Evolutionary conservation across 2,888 invertebrate genomes (phyloP).

Genomic region (Trichogramma evanescens): DNA sequence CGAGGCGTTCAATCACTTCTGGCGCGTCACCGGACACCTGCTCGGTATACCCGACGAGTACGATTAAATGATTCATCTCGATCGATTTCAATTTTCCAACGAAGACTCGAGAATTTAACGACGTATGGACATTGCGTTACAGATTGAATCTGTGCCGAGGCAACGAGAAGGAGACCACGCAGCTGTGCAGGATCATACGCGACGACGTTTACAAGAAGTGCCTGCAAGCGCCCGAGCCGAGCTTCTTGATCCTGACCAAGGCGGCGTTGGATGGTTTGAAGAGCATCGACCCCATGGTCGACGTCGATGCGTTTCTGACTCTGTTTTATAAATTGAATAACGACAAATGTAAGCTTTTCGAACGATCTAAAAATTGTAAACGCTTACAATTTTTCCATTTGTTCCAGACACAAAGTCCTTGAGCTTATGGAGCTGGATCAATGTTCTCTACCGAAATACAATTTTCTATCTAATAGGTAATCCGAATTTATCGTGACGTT

Average conservation of each 20-base stretch:
- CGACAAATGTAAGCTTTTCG: slow-evolving; percentile 3
- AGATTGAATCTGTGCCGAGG: slow-evolving; percentile 64
- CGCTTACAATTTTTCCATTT: not conserved
- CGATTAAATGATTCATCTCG: too few relatives aligned
- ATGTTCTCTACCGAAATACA: slow-evolving; percentile 14
- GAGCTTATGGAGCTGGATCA: slow-evolving; percentile 24
- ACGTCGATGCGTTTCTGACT: slow-evolving; percentile 53
- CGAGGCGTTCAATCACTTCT: slow-evolving; percentile 69
- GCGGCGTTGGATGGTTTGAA: slow-evolving; percentile 61
- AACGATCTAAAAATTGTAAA: not conserved
- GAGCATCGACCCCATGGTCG: slow-evolving; percentile 55
- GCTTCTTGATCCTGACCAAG: slow-evolving; percentile 57
- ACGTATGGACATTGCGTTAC: too few relatives aligned
- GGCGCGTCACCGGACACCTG: slow-evolving; percentile 72
- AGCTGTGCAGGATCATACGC: slow-evolving; percentile 50
- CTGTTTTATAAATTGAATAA: slow-evolving; percentile 28
- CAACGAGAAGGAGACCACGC: slow-evolving; percentile 56
- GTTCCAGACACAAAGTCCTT: slow-evolving; percentile 28
- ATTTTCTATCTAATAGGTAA: slow-evolving; percentile 25
- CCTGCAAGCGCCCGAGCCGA: slow-evolving; percentile 52
- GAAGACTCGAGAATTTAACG: too few relatives aligned
- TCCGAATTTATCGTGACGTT: slow-evolving; percentile 7
- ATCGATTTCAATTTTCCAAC: not conserved
- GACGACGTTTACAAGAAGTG: slow-evolving; percentile 55
- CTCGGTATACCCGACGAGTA: slow-evolving; percentile 70